Conservation (phyloP, 30 jellyfish, hydroid and myxozoan genomes). For the Hydractinia echinata region DNA sequence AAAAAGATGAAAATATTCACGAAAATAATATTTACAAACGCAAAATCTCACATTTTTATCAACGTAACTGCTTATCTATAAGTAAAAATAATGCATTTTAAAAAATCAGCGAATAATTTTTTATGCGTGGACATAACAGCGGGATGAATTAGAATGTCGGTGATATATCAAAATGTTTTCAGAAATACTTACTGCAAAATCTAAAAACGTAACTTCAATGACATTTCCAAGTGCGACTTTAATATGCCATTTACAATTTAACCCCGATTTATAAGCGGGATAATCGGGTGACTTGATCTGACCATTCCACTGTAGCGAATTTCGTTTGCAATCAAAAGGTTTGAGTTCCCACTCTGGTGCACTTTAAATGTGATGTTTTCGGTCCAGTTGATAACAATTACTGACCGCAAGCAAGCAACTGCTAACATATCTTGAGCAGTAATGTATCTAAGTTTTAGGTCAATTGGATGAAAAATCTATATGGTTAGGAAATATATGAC, state of each 20-base stretch:
- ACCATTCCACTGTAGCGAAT: conserved; percentile 26
- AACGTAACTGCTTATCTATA: conserved; percentile 47
- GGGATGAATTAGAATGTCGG: not conserved
- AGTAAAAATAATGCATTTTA: not conserved
- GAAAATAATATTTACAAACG: not conserved
- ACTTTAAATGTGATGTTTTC: no score
- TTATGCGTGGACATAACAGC: not conserved
- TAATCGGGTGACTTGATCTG: conserved; percentile 63
- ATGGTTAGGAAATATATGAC: no score
- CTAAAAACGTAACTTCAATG: conserved; percentile 27
- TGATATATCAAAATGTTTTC: not conserved
- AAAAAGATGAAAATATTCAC: not conserved
- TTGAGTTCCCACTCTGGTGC: no score
- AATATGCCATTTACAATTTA: conserved; percentile 58
- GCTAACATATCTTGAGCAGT: no score
- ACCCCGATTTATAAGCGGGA: conserved; percentile 47
- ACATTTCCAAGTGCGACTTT: conserved; percentile 61
- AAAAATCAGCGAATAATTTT: not conserved
- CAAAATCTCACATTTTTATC: conserved; percentile 36
- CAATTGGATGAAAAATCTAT: no score
- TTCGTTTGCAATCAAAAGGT: no score
- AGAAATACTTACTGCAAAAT: conserved; percentile 49
- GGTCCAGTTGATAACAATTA: no score
- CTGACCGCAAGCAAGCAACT: no score
- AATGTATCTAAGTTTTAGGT: no score